Evolutionary conservation across 1,140 invertebrate genomes (phyloP), one percentile per base, ranked within the genome.

Genomic region (Archivesica marissinica): DNA sequence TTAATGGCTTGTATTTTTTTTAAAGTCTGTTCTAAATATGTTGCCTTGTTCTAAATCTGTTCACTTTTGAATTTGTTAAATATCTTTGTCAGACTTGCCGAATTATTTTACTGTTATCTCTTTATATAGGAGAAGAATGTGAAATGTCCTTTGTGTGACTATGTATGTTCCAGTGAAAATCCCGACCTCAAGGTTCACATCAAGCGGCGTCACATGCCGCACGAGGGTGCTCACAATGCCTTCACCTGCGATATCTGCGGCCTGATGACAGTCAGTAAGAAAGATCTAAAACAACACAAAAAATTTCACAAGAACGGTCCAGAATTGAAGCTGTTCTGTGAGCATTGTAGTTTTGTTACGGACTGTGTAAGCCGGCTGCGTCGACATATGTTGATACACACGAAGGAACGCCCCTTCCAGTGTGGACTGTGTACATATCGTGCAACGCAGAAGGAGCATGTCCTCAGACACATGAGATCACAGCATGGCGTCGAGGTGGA

Each of bases 291-390:
- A 44, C 93, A 94, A 75, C 93, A 94, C 68, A 88, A 91, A 87
- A 94, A 94, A 80, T 93, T 94, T 75, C 93, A 94, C 82, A 89
- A 81, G 56, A 88, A 90, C n/a, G 92, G 92, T 0, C 92, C 93
- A 9, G 93, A 94, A 68, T 78, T 94, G 30, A 94, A 94, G 70
- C 86, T 94, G 15, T 94, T 92, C 85, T 94, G 93, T 88, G 89
- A 92, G 33, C 79, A 90, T 50, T 94, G 93, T 82, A 92, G 91
- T 78, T 94, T 94, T 90, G 92, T 94, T 6, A 94, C 93, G 15
- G 92, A 93, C 86, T 92, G 91, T 83, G 88, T 92, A 68, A 94
- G 93, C 85, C 90, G 93, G 17, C 82, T 94, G 20, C 88, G 87
- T 23, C 88, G 93, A 3, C 93, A 94, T 78, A 74, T 90, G 50